These are phyloP conservation scores for Labeo rohita DNA, from an alignment of 2,113 vertebrate genomes.

Conservation along the genomic window DNA sequence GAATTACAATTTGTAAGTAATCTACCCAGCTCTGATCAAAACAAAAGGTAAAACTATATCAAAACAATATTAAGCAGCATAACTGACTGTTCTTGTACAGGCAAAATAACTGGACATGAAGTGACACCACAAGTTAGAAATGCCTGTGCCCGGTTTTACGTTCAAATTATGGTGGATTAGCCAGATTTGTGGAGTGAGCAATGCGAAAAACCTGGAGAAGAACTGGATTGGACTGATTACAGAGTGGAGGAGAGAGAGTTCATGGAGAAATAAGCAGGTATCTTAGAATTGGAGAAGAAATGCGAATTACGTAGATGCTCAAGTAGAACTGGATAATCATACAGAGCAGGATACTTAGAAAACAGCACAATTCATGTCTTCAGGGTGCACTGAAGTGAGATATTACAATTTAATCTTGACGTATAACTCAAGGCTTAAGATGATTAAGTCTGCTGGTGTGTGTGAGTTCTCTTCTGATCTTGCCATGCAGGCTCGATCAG, in stretches of 20 bases:
- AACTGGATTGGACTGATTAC: not conserved
- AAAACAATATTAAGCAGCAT: too few relatives aligned
- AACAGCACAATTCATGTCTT: constrained; percentile 53
- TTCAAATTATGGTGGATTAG: not conserved
- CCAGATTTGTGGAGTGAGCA: not conserved
- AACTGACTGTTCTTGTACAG: too few relatives aligned
- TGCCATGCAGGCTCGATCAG: constrained; percentile 22
- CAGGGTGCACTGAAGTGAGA: constrained; percentile 52
- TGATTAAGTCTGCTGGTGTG: constrained; percentile 57
- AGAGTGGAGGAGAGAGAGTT: not conserved
- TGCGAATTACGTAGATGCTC: constrained; percentile 5
- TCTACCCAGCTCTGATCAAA: too few relatives aligned
- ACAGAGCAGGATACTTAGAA: constrained; percentile 35
- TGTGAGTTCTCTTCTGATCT: constrained; percentile 67
- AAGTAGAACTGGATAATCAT: constrained; percentile 24
- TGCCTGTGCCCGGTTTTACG: not conserved
- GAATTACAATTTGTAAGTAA: too few relatives aligned
- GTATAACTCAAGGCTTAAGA: constrained; percentile 53
- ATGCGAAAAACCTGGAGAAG: not conserved
- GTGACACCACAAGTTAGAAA: not conserved
- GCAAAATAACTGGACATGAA: too few relatives aligned
- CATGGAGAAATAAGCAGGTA: not conserved
- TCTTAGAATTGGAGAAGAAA: not conserved
- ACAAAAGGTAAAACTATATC: too few relatives aligned
- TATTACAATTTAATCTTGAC: constrained; percentile 49